phyloP scores from a whole-genome alignment of 2,113 vertebrate genomes.

The Myotis davidii region DNA sequence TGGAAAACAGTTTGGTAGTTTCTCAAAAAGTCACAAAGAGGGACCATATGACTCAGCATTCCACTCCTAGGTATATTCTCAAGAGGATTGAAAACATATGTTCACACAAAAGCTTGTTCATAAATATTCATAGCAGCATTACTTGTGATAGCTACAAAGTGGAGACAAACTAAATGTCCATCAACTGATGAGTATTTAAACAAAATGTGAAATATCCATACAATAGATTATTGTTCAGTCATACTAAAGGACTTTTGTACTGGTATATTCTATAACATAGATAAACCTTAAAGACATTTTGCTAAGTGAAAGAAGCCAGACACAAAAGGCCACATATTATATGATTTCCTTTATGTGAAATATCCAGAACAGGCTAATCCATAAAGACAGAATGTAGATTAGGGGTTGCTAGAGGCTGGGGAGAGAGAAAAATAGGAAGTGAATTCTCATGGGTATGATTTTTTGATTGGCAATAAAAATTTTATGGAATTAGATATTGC shows the following conservation, averaged over 20 bases:
- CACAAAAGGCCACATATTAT: not conserved
- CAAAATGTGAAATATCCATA: not conserved
- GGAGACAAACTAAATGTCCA: not conserved
- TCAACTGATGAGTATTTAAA: not conserved
- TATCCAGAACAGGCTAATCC: not conserved
- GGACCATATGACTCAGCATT: not conserved
- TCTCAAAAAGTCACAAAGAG: not conserved
- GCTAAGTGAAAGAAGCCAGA: not conserved
- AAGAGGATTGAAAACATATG: not conserved
- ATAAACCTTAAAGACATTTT: not conserved
- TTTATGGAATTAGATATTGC: not conserved
- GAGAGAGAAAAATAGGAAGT: not conserved
- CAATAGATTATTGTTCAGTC: not conserved
- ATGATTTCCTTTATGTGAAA: not conserved
- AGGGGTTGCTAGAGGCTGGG: not conserved
- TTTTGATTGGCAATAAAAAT: not conserved
- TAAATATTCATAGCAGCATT: not conserved
- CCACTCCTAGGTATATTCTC: not conserved
- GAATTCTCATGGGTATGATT: not conserved
- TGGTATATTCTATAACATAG: not conserved
- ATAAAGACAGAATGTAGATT: not conserved
- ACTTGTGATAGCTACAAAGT: not conserved
- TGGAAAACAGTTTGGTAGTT: not conserved
- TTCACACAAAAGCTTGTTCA: not conserved
- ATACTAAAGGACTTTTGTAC: not conserved